Evolutionary conservation across 2,797 vertebrate species (phyloP).

Genomic region (Chrosomus eos): DNA sequence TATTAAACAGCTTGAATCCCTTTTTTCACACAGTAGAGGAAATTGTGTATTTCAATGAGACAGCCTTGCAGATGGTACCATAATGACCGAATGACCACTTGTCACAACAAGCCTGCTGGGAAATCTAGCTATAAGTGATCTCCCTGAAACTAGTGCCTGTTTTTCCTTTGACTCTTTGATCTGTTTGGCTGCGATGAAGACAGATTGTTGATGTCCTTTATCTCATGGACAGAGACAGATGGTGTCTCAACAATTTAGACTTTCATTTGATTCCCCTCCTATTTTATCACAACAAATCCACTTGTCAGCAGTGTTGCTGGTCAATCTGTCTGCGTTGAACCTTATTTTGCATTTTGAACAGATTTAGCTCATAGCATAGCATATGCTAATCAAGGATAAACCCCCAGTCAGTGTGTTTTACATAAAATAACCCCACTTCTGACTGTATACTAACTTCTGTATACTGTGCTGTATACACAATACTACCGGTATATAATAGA

Average conservation of each 20-base stretch:
- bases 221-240: constrained; percentile 38
- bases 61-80: constrained; percentile 22
- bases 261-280: constrained; percentile 27
- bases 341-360: constrained; percentile 38
- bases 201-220: constrained; percentile 34
- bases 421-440: not conserved
- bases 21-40: not conserved
- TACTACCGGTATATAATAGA: not conserved
- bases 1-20: constrained; percentile 10
- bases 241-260: constrained; percentile 28
- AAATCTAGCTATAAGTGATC: constrained; percentile 29
- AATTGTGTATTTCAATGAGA: constrained; percentile 13
- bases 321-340: not conserved
- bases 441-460: not conserved
- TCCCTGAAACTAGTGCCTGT: not conserved
- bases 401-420: not conserved
- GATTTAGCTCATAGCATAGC: constrained; percentile 14
- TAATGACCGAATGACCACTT: constrained; percentile 30
- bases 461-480: not conserved
- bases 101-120: constrained; percentile 14
- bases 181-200: constrained; percentile 19
- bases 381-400: constrained; percentile 18
- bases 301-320: constrained; percentile 15
- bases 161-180: constrained; percentile 25
- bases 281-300: constrained; percentile 22